phyloP scores from a whole-genome alignment of 2,113 vertebrate species.

The Calonectris borealis region DNA sequence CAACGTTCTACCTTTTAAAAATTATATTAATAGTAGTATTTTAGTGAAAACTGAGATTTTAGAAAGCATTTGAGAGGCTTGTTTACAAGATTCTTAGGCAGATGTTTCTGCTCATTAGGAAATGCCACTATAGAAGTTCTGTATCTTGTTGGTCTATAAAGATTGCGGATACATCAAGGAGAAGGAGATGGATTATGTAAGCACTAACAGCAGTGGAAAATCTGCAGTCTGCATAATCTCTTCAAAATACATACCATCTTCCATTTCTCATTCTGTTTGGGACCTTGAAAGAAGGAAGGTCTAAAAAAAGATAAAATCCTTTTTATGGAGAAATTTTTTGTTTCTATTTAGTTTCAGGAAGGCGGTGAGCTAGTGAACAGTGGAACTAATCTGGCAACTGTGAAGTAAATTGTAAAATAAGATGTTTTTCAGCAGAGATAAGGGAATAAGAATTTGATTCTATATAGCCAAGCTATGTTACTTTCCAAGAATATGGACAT shows the following conservation, averaged over 20 bases:
- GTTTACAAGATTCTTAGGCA: background rate
- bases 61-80: background rate
- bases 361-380: background rate
- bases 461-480: background rate
- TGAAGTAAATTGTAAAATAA: background rate
- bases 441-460: background rate
- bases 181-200: background rate
- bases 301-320: background rate
- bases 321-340: background rate
- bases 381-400: background rate
- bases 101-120: background rate
- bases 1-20: background rate
- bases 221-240: background rate
- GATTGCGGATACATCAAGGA: background rate
- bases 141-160: background rate
- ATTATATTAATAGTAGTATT: background rate
- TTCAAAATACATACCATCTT: background rate
- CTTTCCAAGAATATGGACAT: background rate
- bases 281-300: background rate
- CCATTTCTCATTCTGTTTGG: background rate
- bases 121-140: background rate
- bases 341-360: background rate
- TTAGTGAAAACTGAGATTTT: background rate
- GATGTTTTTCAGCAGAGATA: background rate
- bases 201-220: background rate